Percentiles rank a stretch among this genome's conserved stretches.
phyloP scores from a whole-genome alignment of 2,113 vertebrate genomes.

The Centropristis striata region DNA sequence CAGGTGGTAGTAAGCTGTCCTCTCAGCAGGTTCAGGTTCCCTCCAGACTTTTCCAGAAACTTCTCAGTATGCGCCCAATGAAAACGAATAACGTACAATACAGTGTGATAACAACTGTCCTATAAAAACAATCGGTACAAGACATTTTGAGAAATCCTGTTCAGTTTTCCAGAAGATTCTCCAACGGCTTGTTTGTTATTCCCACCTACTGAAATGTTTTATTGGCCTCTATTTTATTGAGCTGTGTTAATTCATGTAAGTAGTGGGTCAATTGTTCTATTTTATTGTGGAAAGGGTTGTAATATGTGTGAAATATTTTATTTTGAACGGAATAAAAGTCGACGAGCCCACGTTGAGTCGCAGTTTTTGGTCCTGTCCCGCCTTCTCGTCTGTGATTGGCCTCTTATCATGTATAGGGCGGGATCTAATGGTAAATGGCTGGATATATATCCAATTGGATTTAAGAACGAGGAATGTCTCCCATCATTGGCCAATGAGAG shows the following conservation, averaged over 20 bases:
- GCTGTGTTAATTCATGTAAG: too few species aligned
- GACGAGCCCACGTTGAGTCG: neutral
- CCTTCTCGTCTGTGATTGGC: constrained; percentile 42
- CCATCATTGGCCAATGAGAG: constrained; percentile 63
- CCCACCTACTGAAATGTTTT: neutral
- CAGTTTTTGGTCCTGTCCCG: neutral
- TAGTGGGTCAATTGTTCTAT: neutral
- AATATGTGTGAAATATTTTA: neutral
- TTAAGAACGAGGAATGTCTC: neutral
- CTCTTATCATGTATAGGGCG: neutral
- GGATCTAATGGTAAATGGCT: neutral
- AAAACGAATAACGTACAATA: neutral
- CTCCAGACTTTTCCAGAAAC: constrained; percentile 69
- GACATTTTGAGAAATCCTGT: neutral
- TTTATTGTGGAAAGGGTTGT: neutral
- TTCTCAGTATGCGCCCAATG: neutral
- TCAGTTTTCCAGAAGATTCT: neutral
- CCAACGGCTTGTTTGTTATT: neutral
- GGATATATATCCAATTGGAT: constrained; percentile 56
- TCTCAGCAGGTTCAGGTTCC: constrained; percentile 22
- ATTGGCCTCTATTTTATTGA: neutral
- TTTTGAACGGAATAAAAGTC: neutral
- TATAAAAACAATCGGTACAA: neutral
- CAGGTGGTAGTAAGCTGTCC: neutral
- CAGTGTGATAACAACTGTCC: accelerated